phyloP scores from a whole-genome alignment of 2,888 invertebrate genomes.

The Caenorhabditis angaria region DNA sequence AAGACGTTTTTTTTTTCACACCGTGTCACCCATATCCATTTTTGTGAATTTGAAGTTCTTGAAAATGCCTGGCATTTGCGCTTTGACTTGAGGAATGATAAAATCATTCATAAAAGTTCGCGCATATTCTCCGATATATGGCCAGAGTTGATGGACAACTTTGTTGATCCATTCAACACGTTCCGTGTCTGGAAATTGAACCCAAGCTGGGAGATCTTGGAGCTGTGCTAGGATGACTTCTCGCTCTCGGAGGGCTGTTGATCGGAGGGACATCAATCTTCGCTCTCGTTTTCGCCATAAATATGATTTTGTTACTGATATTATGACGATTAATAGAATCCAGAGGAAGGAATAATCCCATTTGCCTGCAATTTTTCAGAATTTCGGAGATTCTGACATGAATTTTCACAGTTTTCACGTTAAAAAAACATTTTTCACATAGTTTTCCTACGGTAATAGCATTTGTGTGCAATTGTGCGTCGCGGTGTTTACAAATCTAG shows the following conservation, averaged over 20 bases:
- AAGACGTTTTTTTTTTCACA: too few relatives aligned
- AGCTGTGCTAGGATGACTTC: conserved; percentile 67
- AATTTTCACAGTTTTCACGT: neutral
- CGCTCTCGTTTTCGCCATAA: conserved; percentile 69
- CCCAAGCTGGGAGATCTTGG: conserved; percentile 72
- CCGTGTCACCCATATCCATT: conserved; percentile 89
- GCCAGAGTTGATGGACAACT: conserved; percentile 79
- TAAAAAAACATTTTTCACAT: conserved; percentile 6
- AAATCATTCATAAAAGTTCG: conserved; percentile 84
- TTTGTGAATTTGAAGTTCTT: conserved; percentile 92
- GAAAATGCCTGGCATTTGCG: conserved; percentile 83
- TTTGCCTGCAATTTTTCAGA: conserved; percentile 24
- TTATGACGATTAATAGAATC: conserved; percentile 62
- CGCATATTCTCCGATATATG: conserved; percentile 90
- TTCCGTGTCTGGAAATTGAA: conserved; percentile 73
- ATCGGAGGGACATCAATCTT: conserved; percentile 49
- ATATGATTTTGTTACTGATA: conserved; percentile 67
- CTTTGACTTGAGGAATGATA: conserved; percentile 83
- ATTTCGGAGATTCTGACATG: neutral
- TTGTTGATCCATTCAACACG: conserved; percentile 73
- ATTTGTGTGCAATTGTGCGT: too few relatives aligned
- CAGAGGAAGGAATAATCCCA: conserved; percentile 57
- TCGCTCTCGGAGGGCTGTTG: conserved; percentile 61
- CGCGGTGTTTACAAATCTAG: too few relatives aligned
- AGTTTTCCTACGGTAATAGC: too few relatives aligned